Base-by-base conservation (phyloP, 2,888 invertebrate species). In the Orthonevra nobilis region DNA sequence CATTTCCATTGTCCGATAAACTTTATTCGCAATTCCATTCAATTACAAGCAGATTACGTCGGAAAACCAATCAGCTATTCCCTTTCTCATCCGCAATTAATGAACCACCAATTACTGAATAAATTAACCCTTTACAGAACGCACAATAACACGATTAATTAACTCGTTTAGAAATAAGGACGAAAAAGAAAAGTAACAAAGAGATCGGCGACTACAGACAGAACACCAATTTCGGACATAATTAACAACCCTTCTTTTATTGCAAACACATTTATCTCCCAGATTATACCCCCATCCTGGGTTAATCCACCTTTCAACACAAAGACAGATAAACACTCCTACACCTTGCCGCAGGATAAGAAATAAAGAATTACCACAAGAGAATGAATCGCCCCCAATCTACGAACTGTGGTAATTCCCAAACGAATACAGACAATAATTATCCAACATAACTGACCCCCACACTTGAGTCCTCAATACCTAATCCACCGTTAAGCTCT, bases 401-500 rank as follows among this genome's bases (percentile, higher is more conserved):
- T 10, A 7, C 7, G 28, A 15, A 10, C 10, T 40, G 10, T 26
- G 54, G n/a, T 4, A 9, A n/a, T n/a, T n/a, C n/a, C 3, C 32
- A 32, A 32, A 5, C n/a, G 10, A 7, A 26, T 15, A 32, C 54
- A 54, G 46, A 54, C 54, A 61, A 69, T 54, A 75, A 63, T 75
- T 63, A 63, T 69, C 56, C 74, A 61, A 69, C 75, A 69, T 60
- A 68, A 69, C 63, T 48, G 69, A 61, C 61, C 54, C 54, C 52
- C 60, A 12, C 6, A 28, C 1, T 36, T 34, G 17, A 69, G 26
- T 19, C 23, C 48, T 36, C 56, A 52, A 30, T 40, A 26, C 50
- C 26, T 70, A 77, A 77, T 77, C 64, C 60, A 20, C 58, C 38
- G 34, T 38, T 77, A 77, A 77, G 58, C 77, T 64, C 58, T 10